These are phyloP conservation scores for Orthosia gracilis DNA, from an alignment of 2,888 invertebrate genomes.

Conservation along the genomic window DNA sequence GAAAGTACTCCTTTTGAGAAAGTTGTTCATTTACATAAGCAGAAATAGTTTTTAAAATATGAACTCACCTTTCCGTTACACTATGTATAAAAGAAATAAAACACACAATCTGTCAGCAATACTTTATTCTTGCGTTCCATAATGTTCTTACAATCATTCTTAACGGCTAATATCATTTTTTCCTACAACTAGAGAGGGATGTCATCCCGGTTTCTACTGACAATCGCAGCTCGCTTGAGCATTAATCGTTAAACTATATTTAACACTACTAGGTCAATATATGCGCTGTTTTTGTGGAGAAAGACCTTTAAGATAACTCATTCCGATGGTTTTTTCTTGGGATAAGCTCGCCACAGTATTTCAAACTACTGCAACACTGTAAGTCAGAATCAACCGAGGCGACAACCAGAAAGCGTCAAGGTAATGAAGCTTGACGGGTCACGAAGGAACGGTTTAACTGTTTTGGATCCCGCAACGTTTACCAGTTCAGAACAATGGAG, in stretches of 20 bases:
- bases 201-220: constrained; percentile 78
- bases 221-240: constrained; percentile 59
- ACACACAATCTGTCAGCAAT: constrained; percentile 75
- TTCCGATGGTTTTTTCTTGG: background rate
- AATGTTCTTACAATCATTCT: constrained; percentile 81
- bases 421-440: too few species aligned
- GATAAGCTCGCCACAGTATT: background rate
- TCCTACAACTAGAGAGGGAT: constrained; percentile 81
- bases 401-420: too few species aligned
- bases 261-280: constrained; percentile 51
- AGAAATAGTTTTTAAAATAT: too few species aligned
- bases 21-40: too few species aligned
- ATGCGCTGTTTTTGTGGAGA: constrained; percentile 46
- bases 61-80: too few species aligned
- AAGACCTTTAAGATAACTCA: background rate
- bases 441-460: too few species aligned
- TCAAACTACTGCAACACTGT: background rate
- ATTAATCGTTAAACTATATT: constrained; percentile 64
- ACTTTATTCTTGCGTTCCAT: constrained; percentile 84
- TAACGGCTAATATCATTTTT: constrained; percentile 78
- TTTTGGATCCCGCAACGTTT: too few species aligned
- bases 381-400: too few species aligned
- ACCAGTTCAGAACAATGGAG: too few species aligned
- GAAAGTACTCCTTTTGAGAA: too few species aligned
- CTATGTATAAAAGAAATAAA: constrained; percentile 34